Percentiles rank a stretch among this genome's conserved stretches.
Conservation (phyloP, 2,888 invertebrate genomes). For the Luperina nickerlii region DNA sequence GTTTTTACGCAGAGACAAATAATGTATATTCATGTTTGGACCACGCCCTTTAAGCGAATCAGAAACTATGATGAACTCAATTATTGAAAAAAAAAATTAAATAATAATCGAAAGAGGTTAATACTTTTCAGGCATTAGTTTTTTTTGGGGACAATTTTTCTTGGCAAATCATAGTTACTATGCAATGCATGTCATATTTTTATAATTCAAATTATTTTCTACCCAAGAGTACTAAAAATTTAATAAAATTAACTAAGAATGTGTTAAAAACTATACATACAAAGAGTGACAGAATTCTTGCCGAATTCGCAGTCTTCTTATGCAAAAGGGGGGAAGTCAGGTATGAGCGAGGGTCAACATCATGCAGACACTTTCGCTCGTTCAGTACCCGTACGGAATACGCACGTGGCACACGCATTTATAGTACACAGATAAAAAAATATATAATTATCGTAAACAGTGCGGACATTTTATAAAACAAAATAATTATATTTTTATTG, state of each 20-base stretch:
- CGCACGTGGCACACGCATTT: slow-evolving; percentile 77
- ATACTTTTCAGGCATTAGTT: not conserved
- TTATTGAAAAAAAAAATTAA: not conserved
- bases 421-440: slow-evolving; percentile 40
- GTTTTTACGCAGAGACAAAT: slow-evolving; percentile 32
- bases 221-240: not conserved
- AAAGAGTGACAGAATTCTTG: slow-evolving; percentile 56
- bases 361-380: slow-evolving; percentile 83
- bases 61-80: not conserved
- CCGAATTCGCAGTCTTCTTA: slow-evolving; percentile 57
- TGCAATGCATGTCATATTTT: not conserved
- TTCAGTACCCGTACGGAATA: slow-evolving; percentile 79
- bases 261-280: not conserved
- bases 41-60: slow-evolving; percentile 6
- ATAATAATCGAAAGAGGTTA: not conserved
- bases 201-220: not conserved
- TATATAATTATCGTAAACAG: slow-evolving; percentile 23
- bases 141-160: not conserved
- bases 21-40: slow-evolving; percentile 9
- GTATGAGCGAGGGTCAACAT: slow-evolving; percentile 73
- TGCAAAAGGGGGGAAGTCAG: slow-evolving; percentile 73
- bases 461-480: slow-evolving; percentile 7
- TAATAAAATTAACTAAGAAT: not conserved
- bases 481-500: slow-evolving; percentile 4
- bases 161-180: not conserved